Base-by-base conservation (phyloP, 2,888 invertebrate species). In the Idaea biselata region DNA sequence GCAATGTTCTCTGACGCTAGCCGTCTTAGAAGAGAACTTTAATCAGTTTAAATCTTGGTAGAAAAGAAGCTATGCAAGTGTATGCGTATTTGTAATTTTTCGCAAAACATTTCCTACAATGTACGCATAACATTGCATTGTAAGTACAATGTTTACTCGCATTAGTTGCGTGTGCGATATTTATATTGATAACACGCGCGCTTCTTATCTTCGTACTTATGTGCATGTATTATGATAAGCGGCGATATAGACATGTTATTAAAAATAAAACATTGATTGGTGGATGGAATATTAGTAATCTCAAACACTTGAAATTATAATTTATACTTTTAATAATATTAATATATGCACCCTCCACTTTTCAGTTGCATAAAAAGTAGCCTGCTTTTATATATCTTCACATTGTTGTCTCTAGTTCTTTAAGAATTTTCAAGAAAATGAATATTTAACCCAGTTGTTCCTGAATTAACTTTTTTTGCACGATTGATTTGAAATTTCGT, bases 151-250 rank as follows among this genome's bases (percentile, higher is more conserved):
- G 61, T 63, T 60, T 66, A 60, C 62, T 54, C 58, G 60, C 25
- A 63, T 32, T 59, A 57, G 63, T 44, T 68, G 67, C 70, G 68
- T 69, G 69, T 57, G 64, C 74, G 62, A 63, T 78, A 75, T 74
- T 73, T 73, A 72, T 72, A 68, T 74, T 77, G 66, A 74, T 76
- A 76, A 74, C 77, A 70, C 73, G 70, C 69, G 67, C 65, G 63
- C 68, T 33, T 68, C 69, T 76, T 76, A 73, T 75, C 76, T 44
- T 44, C 44, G 3, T 44, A 44, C 44, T 44, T 44, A 44, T 2
- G 44, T 44, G 44, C 44, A 44, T 44, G 11, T 44, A 44, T 44
- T 44, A 44, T 11, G 44, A 44, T 44, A 44, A 44, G 44, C 44
- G 11, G 14, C 11, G 14, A 44, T 44, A 44, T 44, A 44, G 8